Conservation (phyloP, 2,888 invertebrate species). For the Mallateleia sp. region DNA sequence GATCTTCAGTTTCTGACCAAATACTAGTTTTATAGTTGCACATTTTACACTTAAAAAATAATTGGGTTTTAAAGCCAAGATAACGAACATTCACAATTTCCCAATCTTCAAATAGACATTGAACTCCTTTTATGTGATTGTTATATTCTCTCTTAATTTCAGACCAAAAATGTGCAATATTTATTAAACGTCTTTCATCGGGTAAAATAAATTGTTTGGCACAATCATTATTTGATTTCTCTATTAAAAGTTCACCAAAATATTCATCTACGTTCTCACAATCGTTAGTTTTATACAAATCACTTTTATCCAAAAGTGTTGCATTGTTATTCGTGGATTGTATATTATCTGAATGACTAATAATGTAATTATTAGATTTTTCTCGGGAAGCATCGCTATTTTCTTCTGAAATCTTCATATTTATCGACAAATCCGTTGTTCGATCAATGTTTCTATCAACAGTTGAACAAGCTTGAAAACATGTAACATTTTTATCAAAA, state of each 20-base stretch:
- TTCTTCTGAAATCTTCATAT: no score
- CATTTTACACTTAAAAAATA: conserved; percentile 28
- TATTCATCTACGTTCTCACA: no score
- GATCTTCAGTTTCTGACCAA: conserved; percentile 26
- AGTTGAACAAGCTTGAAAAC: no score
- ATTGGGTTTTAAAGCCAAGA: conserved; percentile 28
- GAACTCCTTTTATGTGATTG: conserved; percentile 15
- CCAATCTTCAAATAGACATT: conserved; percentile 20
- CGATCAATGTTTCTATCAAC: no score
- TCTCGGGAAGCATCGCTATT: no score
- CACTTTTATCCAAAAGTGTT: no score
- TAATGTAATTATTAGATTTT: no score
- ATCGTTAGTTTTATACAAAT: no score
- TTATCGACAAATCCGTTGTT: no score
- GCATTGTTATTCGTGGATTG: no score
- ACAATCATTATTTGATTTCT: not conserved
- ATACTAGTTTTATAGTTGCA: conserved; percentile 28
- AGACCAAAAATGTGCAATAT: conserved; percentile 1
- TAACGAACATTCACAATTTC: conserved; percentile 11
- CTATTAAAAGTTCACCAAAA: not conserved
- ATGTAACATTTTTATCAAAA: no score
- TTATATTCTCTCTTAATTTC: not conserved
- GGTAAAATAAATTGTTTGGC: not conserved
- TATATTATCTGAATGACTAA: no score
- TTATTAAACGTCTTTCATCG: conserved; percentile 14